These are phyloP conservation scores for Yponomeuta sedellus DNA, from an alignment of 2,888 invertebrate genomes.

Conservation along the genomic window DNA sequence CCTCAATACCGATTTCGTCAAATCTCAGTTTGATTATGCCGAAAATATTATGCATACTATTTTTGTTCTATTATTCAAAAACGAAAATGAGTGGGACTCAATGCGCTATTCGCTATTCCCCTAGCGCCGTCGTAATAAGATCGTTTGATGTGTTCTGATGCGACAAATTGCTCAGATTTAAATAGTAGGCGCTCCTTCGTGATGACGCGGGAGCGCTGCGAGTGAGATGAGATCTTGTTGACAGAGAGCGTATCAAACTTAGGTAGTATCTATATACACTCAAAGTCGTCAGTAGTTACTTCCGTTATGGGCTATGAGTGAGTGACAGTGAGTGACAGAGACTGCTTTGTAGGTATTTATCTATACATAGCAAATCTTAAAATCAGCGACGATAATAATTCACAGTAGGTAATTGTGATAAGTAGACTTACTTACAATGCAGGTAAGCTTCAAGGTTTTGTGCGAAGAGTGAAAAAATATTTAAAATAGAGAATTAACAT, in stretches of 20 bases:
- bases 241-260: conserved; percentile 6
- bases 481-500: not conserved
- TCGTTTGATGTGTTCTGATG: conserved; percentile 54
- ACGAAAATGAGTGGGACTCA: conserved; percentile 20
- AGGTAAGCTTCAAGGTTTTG: no score
- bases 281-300: not conserved
- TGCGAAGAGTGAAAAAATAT: not conserved
- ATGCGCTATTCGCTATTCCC: conserved; percentile 23
- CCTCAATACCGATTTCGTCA: no score
- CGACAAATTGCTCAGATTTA: conserved; percentile 47
- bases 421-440: not conserved
- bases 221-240: not conserved
- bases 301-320: not conserved
- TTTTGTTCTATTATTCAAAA: conserved; percentile 2
- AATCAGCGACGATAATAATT: no score
- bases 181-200: conserved; percentile 27
- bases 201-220: not conserved
- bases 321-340: no score
- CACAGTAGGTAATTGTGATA: not conserved
- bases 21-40: not conserved
- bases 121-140: conserved; percentile 36
- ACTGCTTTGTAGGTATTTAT: not conserved
- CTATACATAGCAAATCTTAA: no score
- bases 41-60: not conserved
- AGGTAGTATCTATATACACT: not conserved